Evolutionary conservation across 2,888 invertebrate species (phyloP).

Genomic region (Papilio elwesi): DNA sequence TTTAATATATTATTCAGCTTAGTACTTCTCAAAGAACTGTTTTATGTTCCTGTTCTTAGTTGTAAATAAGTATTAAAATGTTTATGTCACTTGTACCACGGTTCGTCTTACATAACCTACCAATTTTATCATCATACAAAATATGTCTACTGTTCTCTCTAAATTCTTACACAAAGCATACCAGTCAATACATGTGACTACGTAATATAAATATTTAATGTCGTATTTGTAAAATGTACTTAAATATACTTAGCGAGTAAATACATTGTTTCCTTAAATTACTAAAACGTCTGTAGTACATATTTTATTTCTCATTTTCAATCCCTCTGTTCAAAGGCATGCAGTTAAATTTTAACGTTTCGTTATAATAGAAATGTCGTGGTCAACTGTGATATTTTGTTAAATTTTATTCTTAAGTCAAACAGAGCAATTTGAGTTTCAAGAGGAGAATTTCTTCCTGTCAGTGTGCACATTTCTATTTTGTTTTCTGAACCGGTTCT

Average conservation of each 20-base stretch:
- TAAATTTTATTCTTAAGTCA: conserved; percentile 80
- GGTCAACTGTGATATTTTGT: conserved; percentile 84
- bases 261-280: conserved; percentile 54
- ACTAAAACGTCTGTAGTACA: conserved; percentile 35
- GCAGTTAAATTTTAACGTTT: conserved; percentile 55
- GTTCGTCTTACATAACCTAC: conserved; percentile 38
- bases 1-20: conserved; percentile 78
- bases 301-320: conserved; percentile 39
- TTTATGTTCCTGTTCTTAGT: conserved; percentile 82
- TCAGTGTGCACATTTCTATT: conserved; percentile 59
- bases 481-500: conserved; percentile 62
- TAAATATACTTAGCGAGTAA: conserved; percentile 71
- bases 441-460: conserved; percentile 58
- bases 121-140: conserved; percentile 43
- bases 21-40: conserved; percentile 77
- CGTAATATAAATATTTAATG: conserved; percentile 73
- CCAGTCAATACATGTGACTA: conserved; percentile 70
- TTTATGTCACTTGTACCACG: conserved; percentile 52
- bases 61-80: conserved; percentile 74
- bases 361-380: conserved; percentile 76
- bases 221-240: conserved; percentile 81
- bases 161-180: conserved; percentile 58
- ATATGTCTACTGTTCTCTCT: conserved; percentile 59
- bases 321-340: conserved; percentile 50
- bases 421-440: conserved; percentile 66